Conservation (phyloP, 2,113 vertebrate genomes). For the Poeciliopsis occidentalis region DNA sequence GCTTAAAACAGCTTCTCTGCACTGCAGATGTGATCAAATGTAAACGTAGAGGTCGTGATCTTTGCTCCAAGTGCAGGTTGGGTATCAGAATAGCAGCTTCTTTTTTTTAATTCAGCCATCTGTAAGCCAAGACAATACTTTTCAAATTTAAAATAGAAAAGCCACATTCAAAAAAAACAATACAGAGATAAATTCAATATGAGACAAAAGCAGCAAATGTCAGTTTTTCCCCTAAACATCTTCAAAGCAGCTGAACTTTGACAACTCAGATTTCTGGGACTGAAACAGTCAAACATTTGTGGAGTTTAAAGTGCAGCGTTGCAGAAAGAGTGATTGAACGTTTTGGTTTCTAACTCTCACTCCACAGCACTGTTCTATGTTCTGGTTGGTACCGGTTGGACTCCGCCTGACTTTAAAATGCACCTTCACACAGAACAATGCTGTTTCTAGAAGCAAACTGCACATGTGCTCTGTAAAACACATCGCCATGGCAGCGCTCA, state of each 20-base stretch:
- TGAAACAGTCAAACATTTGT: neutral
- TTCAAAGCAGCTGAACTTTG: slow-evolving; percentile 1
- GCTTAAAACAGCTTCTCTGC: slow-evolving; percentile 24
- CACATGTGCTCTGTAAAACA: neutral
- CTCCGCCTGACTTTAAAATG: neutral
- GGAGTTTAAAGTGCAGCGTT: slow-evolving; percentile 49
- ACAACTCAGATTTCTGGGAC: neutral
- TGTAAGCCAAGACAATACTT: neutral
- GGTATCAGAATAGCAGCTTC: slow-evolving; percentile 16
- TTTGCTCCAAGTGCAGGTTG: slow-evolving; percentile 5
- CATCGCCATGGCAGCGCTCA: neutral
- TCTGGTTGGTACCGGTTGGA: too few relatives aligned
- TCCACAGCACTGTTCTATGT: neutral
- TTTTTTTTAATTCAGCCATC: neutral
- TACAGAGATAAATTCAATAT: too few relatives aligned
- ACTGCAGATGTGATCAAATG: slow-evolving; percentile 35
- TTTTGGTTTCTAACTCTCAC: neutral
- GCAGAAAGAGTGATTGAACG: slow-evolving; percentile 27
- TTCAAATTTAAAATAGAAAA: slow-evolving; percentile 40
- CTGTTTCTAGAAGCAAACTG: neutral
- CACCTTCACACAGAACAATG: neutral
- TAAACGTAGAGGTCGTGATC: slow-evolving; percentile 1
- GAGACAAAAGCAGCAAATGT: neutral
- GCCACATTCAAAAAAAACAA: neutral
- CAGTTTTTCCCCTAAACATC: slow-evolving; percentile 5